Conservation (phyloP, 2,797 vertebrate species). For the Chrosomus eos region DNA sequence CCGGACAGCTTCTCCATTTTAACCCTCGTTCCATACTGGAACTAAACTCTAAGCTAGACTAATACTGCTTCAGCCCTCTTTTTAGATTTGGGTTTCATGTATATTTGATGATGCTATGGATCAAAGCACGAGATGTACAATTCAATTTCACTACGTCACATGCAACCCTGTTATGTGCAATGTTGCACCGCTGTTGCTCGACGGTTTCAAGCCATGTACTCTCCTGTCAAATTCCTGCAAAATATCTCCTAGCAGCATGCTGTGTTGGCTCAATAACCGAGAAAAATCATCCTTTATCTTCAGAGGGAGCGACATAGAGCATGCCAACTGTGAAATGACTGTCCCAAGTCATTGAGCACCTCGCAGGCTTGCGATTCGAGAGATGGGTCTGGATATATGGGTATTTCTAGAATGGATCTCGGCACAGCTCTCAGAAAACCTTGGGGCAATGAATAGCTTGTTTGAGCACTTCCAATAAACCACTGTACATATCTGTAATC, state of each 20-base stretch:
- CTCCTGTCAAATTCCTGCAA: conserved; percentile 63
- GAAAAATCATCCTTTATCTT: conserved; percentile 66
- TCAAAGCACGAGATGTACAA: conserved; percentile 62
- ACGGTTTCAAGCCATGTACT: conserved; percentile 55
- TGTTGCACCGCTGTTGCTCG: conserved; percentile 46
- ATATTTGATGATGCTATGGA: conserved; percentile 66
- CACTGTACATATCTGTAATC: conserved; percentile 77
- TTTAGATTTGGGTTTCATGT: conserved; percentile 61
- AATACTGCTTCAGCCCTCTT: conserved; percentile 52
- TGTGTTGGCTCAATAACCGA: conserved; percentile 58
- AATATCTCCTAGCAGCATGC: conserved; percentile 63
- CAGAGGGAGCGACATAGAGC: conserved; percentile 68
- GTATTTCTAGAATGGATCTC: conserved; percentile 77
- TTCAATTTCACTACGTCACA: conserved; percentile 51
- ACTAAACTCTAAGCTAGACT: conserved; percentile 53
- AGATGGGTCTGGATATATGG: conserved; percentile 75
- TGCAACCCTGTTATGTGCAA: conserved; percentile 47
- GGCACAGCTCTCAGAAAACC: conserved; percentile 69
- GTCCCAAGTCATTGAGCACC: conserved; percentile 74
- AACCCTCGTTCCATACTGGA: conserved; percentile 49
- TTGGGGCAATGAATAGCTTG: conserved; percentile 69
- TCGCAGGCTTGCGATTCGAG: conserved; percentile 70
- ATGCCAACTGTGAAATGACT: conserved; percentile 76
- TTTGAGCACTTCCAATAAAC: conserved; percentile 78
- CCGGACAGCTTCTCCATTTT: conserved; percentile 49